Evolutionary conservation across 2,888 invertebrate genomes (phyloP).

Genomic region (Eupithecia pulchellata): DNA sequence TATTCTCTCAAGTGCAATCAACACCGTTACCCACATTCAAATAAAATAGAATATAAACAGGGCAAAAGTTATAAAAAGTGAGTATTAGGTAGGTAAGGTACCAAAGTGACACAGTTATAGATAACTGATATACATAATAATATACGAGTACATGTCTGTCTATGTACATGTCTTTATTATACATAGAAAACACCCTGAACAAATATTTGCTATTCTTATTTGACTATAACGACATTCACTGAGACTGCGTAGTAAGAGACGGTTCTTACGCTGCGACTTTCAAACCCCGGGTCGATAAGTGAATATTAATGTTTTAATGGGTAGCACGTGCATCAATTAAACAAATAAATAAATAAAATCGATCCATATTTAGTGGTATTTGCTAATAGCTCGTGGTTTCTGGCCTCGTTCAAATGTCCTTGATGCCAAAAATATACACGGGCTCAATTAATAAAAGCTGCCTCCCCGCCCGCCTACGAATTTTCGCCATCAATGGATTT

Average conservation of each 20-base stretch:
- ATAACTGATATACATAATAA: too few relatives aligned
- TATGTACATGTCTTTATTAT: too few relatives aligned
- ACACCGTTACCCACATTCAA: too few relatives aligned
- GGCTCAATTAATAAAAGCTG: slow-evolving; percentile 65
- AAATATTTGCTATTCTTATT: too few relatives aligned
- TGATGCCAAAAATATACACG: slow-evolving; percentile 61
- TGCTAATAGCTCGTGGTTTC: slow-evolving; percentile 48
- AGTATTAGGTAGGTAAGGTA: too few relatives aligned
- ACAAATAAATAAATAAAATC: neutral
- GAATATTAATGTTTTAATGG: neutral
- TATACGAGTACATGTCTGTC: too few relatives aligned
- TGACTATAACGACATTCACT: neutral
- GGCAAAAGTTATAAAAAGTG: too few relatives aligned
- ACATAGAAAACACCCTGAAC: too few relatives aligned
- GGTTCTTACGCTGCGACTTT: neutral
- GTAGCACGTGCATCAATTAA: neutral
- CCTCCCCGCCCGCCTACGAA: slow-evolving; percentile 45
- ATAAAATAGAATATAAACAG: too few relatives aligned
- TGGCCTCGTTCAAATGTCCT: slow-evolving; percentile 63
- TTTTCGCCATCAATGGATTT: slow-evolving; percentile 60
- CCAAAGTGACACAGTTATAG: too few relatives aligned
- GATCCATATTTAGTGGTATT: slow-evolving; percentile 21
- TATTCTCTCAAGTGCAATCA: too few relatives aligned
- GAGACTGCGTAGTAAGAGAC: neutral
- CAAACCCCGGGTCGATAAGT: neutral